Conservation (phyloP, 2,113 vertebrate genomes). For the Danionella cerebrum region DNA sequence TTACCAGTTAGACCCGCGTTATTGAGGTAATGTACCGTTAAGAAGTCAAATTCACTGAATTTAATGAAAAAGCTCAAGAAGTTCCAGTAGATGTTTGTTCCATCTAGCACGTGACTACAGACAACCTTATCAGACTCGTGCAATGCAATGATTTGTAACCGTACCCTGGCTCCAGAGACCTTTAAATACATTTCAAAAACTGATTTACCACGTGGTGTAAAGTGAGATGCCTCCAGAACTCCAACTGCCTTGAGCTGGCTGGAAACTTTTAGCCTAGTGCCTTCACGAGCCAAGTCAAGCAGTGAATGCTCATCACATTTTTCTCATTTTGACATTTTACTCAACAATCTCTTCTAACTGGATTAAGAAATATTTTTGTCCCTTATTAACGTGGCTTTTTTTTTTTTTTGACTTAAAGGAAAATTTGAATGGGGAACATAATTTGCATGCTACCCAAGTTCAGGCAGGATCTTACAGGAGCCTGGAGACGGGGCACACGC, state of each 20-base stretch:
- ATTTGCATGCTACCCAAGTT: constrained; percentile 70
- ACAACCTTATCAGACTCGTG: constrained; percentile 24
- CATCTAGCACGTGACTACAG: constrained; percentile 46
- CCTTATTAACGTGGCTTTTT: constrained; percentile 41
- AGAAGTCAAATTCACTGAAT: no score
- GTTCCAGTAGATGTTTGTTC: not conserved
- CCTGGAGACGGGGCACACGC: constrained; percentile 38
- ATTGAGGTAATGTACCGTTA: no score
- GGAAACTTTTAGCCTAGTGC: constrained; percentile 41
- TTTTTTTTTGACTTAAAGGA: constrained; percentile 46
- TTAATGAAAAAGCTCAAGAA: not conserved
- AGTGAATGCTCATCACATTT: not conserved
- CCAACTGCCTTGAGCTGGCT: constrained; percentile 37
- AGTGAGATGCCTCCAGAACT: constrained; percentile 52
- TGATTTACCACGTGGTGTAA: constrained; percentile 66
- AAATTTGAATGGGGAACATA: constrained; percentile 72
- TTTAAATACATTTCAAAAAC: constrained; percentile 66
- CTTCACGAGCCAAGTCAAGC: constrained; percentile 31
- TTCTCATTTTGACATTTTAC: not conserved
- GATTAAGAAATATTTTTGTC: no score
- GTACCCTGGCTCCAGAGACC: constrained; percentile 51
- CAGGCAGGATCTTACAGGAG: constrained; percentile 60
- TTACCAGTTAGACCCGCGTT: no score
- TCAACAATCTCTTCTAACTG: no score
- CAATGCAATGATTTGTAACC: constrained; percentile 54